Percentiles rank a stretch among this genome's conserved stretches.
These are phyloP conservation scores for Gastracanthus pulcherrimus DNA, from an alignment of 2,888 invertebrate genomes.

Conservation along the genomic window DNA sequence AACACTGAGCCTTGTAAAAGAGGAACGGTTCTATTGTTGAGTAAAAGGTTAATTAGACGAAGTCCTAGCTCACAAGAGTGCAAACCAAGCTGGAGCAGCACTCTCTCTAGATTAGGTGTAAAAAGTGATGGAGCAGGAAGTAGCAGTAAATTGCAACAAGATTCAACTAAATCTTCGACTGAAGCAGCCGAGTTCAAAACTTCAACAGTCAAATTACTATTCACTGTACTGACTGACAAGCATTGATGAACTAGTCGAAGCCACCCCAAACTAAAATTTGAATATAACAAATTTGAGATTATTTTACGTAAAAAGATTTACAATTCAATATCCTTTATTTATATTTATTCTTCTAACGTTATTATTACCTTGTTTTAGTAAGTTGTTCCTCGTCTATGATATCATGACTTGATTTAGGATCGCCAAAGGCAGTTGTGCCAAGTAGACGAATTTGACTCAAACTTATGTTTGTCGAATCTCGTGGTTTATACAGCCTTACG, in stretches of 20 bases:
- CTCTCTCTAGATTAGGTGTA: constrained; percentile 83
- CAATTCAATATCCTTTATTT: constrained; percentile 22
- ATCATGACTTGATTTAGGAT: constrained; percentile 74
- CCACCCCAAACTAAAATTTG: constrained; percentile 86
- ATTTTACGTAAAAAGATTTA: constrained; percentile 21
- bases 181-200: constrained; percentile 83
- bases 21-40: constrained; percentile 79
- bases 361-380: constrained; percentile 77
- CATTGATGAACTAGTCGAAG: constrained; percentile 89
- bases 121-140: constrained; percentile 84
- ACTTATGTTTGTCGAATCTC: constrained; percentile 94
- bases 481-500: constrained; percentile 88
- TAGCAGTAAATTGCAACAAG: constrained; percentile 85
- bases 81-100: constrained; percentile 84
- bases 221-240: constrained; percentile 79
- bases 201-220: constrained; percentile 74
- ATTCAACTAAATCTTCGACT: constrained; percentile 83
- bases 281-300: no score
- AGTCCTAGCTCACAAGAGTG: constrained; percentile 82
- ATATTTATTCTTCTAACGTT: not conserved
- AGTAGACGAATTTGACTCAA: constrained; percentile 91
- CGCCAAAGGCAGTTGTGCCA: constrained; percentile 91
- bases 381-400: constrained; percentile 80
- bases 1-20: constrained; percentile 69
- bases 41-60: constrained; percentile 80